Percentiles rank a stretch among this genome's conserved stretches.
These are phyloP conservation scores for Novumbra hubbsi DNA, from an alignment of 2,797 vertebrate species.

Conservation along the genomic window DNA sequence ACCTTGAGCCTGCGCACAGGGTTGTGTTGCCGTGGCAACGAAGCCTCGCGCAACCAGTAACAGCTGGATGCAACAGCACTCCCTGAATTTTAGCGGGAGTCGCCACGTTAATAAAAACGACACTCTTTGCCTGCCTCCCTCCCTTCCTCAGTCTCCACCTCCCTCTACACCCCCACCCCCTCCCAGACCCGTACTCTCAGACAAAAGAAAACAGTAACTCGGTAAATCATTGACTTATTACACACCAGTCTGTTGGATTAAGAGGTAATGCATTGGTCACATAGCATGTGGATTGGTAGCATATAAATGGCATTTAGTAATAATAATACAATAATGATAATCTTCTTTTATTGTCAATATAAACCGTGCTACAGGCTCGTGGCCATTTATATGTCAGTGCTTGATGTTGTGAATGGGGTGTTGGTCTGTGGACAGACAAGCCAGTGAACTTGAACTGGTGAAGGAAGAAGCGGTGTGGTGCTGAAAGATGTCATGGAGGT, in stretches of 20 bases:
- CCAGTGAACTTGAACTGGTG: not conserved
- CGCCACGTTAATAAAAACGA: conserved; percentile 69
- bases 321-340: too few relatives aligned
- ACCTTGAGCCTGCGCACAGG: conserved; percentile 88
- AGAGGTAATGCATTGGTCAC: not conserved
- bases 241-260: not conserved
- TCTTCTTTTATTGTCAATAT: not conserved
- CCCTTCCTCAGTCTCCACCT: conserved; percentile 26
- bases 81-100: conserved; percentile 73
- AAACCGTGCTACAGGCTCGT: not conserved
- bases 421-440: not conserved
- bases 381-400: not conserved
- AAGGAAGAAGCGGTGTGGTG: not conserved
- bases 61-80: conserved; percentile 79
- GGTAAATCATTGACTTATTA: not conserved
- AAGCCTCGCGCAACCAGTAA: conserved; percentile 76
- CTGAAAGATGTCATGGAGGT: conserved; percentile 7
- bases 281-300: not conserved
- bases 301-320: not conserved
- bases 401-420: not conserved
- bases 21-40: conserved; percentile 88
- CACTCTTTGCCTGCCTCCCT: conserved; percentile 48
- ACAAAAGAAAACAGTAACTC: conserved; percentile 46
- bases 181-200: conserved; percentile 14
- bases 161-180: not conserved